These are phyloP conservation scores for Bujurquina vittata DNA, from an alignment of 2,113 vertebrate species.

Conservation along the genomic window DNA sequence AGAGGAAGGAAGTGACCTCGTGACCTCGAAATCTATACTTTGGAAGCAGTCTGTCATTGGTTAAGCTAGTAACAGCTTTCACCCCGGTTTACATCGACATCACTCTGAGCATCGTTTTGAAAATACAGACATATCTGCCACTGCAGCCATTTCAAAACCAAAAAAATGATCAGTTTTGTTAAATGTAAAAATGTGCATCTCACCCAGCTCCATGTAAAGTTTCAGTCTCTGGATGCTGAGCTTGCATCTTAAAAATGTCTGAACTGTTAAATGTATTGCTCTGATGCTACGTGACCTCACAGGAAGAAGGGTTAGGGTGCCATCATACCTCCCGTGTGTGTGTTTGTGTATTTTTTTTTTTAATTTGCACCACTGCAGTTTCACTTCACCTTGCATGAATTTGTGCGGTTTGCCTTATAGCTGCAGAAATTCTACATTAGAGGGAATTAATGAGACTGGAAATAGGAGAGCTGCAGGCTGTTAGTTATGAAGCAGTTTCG, in stretches of 20 bases:
- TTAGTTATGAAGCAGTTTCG: background rate
- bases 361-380: fast-evolving
- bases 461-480: background rate
- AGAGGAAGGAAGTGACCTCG: background rate
- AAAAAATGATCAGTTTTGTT: background rate
- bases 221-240: background rate
- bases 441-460: background rate
- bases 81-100: background rate
- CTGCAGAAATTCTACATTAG: too few relatives aligned
- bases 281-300: background rate
- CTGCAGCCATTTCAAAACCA: background rate
- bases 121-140: background rate
- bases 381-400: background rate
- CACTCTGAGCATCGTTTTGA: background rate
- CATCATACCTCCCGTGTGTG: background rate
- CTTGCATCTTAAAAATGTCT: background rate
- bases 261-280: background rate
- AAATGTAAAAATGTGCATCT: background rate
- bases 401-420: background rate
- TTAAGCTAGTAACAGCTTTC: background rate
- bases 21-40: slow-evolving; percentile 2
- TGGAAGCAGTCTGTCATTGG: background rate
- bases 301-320: background rate
- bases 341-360: too few relatives aligned
- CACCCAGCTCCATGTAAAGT: background rate